Base-by-base conservation (phyloP, 2,797 vertebrate genomes). In the Anas bernieri region DNA sequence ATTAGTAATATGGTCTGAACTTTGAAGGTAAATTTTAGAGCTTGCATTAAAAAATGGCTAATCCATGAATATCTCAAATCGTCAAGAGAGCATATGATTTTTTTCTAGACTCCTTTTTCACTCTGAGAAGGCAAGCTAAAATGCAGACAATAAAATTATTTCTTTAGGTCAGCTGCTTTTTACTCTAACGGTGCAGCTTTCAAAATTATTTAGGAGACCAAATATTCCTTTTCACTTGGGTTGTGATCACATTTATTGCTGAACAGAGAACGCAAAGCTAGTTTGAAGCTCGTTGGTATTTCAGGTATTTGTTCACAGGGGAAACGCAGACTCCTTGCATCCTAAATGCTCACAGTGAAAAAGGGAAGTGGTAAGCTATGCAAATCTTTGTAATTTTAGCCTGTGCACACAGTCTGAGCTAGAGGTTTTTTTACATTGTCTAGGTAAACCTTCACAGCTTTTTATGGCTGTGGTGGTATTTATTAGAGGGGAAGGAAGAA, bases 61-160 rank as follows among this genome's bases (percentile, higher is more conserved):
- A 9, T 20, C 22, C 4, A 1, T 76, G 0, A 0, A 86, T 90
- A 54, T 77, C 26, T 22, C 5, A 0, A 58, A 4, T 64, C 23
- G 74, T 73, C 37, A 69, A 69, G 22, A 70, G 39, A 64, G 59
- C 67, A 46, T 13, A 8, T 22, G 5, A 78, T 9, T 66, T 82
- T 68, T 75, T 69, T 30, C 16, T 55, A 35, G 25, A 5, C 12
- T 81, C 59, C 43, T 73, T n/a, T 50, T 50, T 83, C 14, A 17
- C 76, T 69, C 64, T 82, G 77, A 83, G 48, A 85, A 88, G 41
- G 37, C 45, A 63, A 66, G 35, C 25, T 76, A 46, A 78, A 94
- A 62, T 30, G 54, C 15, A 21, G 9, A 66, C 69, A 35, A 54
- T 11, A 25, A 64, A 90, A 81, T 23, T 10, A 20, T 1, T 63